Conservation (phyloP, 64 coral and sea anemone genomes). For the Acropora tenuis region DNA sequence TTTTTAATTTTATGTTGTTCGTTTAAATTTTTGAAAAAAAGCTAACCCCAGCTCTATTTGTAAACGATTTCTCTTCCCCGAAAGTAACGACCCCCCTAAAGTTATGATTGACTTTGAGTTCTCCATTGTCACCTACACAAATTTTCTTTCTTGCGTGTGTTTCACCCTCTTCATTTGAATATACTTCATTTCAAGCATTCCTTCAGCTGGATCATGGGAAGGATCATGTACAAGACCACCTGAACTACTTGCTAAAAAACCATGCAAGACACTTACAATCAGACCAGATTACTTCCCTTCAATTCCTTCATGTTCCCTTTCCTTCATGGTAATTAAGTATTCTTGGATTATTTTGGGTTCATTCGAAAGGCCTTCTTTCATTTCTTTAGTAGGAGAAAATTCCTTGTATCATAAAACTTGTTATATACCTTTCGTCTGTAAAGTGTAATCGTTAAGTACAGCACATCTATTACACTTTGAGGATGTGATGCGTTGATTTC, state of each 20-base stretch:
- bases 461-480: slow-evolving; percentile 53
- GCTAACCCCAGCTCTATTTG: no score
- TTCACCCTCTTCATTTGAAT: slow-evolving; percentile 5
- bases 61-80: neutral
- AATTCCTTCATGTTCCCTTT: slow-evolving; percentile 33
- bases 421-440: slow-evolving; percentile 53
- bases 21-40: no score
- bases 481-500: slow-evolving; percentile 1
- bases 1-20: no score
- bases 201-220: no score
- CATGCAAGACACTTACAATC: slow-evolving; percentile 48
- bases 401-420: slow-evolving; percentile 40
- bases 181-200: no score
- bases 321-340: slow-evolving; percentile 13
- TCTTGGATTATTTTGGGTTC: slow-evolving; percentile 46
- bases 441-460: slow-evolving; percentile 32
- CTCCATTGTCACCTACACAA: neutral
- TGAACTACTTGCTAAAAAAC: slow-evolving; percentile 39
- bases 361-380: slow-evolving; percentile 54
- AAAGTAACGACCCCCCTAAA: no score
- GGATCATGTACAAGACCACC: slow-evolving; percentile 16
- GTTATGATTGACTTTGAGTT: no score
- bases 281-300: slow-evolving; percentile 33
- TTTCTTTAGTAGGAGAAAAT: slow-evolving; percentile 11
- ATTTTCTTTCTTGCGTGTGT: slow-evolving; percentile 49